Percentiles rank a stretch among this genome's conserved stretches.
Evolutionary conservation across 2,888 invertebrate species (phyloP).

Genomic region (Helobdella robusta): DNA sequence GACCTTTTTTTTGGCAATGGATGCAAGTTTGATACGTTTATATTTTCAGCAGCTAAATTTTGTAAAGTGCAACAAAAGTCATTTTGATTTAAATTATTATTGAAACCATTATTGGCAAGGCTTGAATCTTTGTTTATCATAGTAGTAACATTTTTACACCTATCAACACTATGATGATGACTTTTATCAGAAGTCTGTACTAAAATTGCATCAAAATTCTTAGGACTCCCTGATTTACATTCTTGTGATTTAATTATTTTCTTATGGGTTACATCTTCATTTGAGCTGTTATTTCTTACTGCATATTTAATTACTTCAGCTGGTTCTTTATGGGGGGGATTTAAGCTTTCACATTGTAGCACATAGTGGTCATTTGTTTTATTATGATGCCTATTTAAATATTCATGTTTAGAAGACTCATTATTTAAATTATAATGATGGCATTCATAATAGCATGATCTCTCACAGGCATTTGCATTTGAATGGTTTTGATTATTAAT

Average conservation of each 20-base stretch:
- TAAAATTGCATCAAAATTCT: neutral
- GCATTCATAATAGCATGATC: too few species aligned
- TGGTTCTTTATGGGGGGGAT: neutral
- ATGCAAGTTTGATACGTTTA: too few species aligned
- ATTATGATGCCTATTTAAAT: constrained; percentile 4
- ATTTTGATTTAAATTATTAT: neutral
- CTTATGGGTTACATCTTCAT: neutral
- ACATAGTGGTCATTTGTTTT: neutral
- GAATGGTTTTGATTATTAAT: too few species aligned
- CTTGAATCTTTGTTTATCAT: neutral
- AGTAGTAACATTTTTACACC: neutral
- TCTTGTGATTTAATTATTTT: neutral
- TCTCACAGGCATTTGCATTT: too few species aligned
- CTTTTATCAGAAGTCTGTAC: neutral
- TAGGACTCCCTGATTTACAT: too few species aligned
- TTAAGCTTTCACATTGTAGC: neutral
- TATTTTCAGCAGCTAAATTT: too few species aligned
- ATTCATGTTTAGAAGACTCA: neutral
- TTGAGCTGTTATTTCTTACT: constrained; percentile 2
- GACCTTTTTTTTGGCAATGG: too few species aligned
- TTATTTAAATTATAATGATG: neutral
- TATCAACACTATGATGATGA: neutral
- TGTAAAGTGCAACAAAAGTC: too few species aligned
- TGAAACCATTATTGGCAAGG: neutral
- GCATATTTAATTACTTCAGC: neutral